phyloP scores from a whole-genome alignment of 2,888 invertebrate genomes.

The Leucophenga maculata region DNA sequence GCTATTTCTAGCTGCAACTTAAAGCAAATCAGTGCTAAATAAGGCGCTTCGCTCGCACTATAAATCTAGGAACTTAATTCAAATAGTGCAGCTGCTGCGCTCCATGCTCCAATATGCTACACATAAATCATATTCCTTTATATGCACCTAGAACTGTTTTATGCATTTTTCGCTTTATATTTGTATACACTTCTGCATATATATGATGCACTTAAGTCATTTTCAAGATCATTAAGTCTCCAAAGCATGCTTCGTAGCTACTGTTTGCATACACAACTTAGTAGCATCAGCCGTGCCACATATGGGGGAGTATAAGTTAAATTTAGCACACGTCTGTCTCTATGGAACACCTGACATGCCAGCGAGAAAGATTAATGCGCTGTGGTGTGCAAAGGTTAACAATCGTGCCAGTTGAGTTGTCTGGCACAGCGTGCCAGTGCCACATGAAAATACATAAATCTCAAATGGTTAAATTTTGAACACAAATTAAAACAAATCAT shows the following conservation, averaged over 20 bases:
- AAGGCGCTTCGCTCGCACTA: no score
- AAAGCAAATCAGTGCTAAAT: no score
- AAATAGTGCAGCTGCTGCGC: no score
- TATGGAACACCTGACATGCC: slow-evolving; percentile 6
- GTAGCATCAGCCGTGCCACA: background rate
- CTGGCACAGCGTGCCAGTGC: background rate
- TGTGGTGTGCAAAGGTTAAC: slow-evolving; percentile 9
- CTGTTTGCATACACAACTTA: background rate
- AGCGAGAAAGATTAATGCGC: background rate
- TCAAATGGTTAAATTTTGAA: background rate
- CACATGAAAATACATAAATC: background rate
- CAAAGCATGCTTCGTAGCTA: background rate
- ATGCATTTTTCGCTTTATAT: background rate
- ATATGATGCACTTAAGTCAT: slow-evolving; percentile 15
- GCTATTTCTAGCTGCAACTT: no score
- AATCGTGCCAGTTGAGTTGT: background rate
- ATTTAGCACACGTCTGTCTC: no score
- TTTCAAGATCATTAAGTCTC: slow-evolving; percentile 22
- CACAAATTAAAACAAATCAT: slow-evolving; percentile 11
- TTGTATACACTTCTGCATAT: no score
- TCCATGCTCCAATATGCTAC: background rate
- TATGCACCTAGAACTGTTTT: no score
- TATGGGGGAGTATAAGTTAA: no score
- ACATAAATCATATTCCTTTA: slow-evolving; percentile 21
- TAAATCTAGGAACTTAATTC: no score